Conservation (phyloP, 2,888 invertebrate species). For the Leptopilina myrica region DNA sequence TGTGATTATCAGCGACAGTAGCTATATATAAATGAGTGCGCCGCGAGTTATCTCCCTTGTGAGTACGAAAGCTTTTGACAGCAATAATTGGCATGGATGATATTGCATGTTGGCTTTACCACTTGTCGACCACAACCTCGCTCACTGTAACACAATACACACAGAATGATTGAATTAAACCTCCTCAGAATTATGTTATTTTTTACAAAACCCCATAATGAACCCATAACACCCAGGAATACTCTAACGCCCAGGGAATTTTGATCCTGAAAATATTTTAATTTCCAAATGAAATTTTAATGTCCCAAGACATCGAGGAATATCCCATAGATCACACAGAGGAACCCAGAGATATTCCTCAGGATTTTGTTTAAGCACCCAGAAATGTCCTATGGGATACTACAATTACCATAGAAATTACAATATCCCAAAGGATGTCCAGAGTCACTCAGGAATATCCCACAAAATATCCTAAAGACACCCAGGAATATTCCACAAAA, state of each 20-base stretch:
- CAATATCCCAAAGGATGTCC: no score
- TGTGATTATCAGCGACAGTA: constrained; percentile 7
- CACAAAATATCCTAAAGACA: no score
- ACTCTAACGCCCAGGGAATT: not conserved
- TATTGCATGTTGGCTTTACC: constrained; percentile 49
- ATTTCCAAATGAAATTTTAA: no score
- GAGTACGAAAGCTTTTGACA: constrained; percentile 20
- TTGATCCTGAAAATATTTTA: not conserved
- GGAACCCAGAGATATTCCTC: no score
- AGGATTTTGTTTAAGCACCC: no score
- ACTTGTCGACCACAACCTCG: constrained; percentile 65
- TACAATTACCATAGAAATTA: no score
- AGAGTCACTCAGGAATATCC: no score
- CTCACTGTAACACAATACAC: constrained; percentile 68
- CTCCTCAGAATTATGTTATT: not conserved
- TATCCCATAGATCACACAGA: no score
- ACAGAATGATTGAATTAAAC: constrained; percentile 50
- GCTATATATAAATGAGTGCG: not conserved
- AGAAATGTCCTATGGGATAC: no score
- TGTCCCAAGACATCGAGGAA: no score
- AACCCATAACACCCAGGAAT: not conserved
- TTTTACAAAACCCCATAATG: not conserved
- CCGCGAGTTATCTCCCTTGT: constrained; percentile 28
- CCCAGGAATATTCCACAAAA: no score
- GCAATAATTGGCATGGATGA: constrained; percentile 29